Percentiles rank a stretch among this genome's conserved stretches.
phyloP scores from a whole-genome alignment of 2,888 invertebrate genomes.

The Argyresthia albistria region DNA sequence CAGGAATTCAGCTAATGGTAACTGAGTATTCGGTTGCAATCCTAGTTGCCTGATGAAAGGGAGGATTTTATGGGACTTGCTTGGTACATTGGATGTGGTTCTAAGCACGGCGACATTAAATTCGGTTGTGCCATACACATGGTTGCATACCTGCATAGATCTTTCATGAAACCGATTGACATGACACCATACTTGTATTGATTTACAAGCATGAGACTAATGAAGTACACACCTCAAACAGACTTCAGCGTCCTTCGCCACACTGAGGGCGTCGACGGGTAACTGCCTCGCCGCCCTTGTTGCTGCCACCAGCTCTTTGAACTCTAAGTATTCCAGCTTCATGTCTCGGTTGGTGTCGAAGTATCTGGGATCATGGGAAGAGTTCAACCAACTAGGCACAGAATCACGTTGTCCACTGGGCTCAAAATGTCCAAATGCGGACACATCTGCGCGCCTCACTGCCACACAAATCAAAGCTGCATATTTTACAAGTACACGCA shows the following conservation, averaged over 20 bases:
- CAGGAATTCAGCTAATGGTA: constrained; percentile 65
- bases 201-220: neutral
- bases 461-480: too few species aligned
- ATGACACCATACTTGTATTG: neutral
- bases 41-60: constrained; percentile 23
- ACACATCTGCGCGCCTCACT: too few species aligned
- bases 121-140: neutral
- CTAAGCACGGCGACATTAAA: neutral
- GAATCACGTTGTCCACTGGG: too few species aligned
- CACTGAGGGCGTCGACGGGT: constrained; percentile 60
- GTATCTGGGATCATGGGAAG: constrained; percentile 44
- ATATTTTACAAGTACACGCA: neutral
- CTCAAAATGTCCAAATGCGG: too few species aligned
- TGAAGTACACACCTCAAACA: constrained; percentile 30
- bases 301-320: constrained; percentile 70
- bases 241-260: constrained; percentile 67
- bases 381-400: neutral
- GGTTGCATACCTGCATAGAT: neutral
- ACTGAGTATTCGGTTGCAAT: constrained; percentile 33
- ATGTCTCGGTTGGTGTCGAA: constrained; percentile 69
- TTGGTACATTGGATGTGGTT: too few species aligned
- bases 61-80: neutral
- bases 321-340: constrained; percentile 69
- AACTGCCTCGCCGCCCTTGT: constrained; percentile 66
- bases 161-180: neutral